A percentile compares a stretch with the other conserved stretches of the same genome.
These are phyloP conservation scores for Albula goreensis DNA, from an alignment of 2,113 vertebrate genomes.

Conservation along the genomic window DNA sequence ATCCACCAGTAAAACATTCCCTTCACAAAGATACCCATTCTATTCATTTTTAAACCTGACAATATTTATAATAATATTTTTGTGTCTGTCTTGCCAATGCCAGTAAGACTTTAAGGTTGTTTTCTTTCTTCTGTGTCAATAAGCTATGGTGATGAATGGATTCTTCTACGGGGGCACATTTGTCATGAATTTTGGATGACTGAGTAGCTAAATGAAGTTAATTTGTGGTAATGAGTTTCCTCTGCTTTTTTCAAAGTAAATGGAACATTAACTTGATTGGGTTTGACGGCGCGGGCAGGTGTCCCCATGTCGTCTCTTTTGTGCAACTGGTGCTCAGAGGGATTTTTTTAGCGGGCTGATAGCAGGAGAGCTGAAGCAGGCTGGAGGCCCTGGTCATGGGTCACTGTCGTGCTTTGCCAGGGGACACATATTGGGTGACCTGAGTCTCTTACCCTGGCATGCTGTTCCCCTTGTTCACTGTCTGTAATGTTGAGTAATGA, in stretches of 20 bases:
- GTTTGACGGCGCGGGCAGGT: neutral
- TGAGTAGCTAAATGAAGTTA: conserved; percentile 7
- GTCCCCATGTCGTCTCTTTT: neutral
- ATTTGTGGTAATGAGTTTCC: conserved; percentile 5
- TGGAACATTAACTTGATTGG: neutral
- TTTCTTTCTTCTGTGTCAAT: neutral
- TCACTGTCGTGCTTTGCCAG: neutral
- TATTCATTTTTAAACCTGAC: neutral
- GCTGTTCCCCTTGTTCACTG: neutral
- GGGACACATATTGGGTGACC: neutral
- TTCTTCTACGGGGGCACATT: neutral
- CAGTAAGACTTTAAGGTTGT: neutral
- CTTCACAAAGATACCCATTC: neutral
- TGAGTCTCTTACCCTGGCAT: neutral
- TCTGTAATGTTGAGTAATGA: conserved; percentile 6
- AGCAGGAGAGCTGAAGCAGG: too few relatives aligned
- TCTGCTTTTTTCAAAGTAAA: neutral
- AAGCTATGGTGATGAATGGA: neutral
- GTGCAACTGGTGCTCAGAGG: neutral
- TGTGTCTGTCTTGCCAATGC: neutral
- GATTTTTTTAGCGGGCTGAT: neutral
- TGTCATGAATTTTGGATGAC: conserved; percentile 5
- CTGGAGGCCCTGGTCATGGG: neutral
- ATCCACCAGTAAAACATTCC: neutral
- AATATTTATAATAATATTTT: neutral